These are phyloP conservation scores for Cebidichthys violaceus DNA, from an alignment of 2,113 vertebrate genomes.

Conservation along the genomic window DNA sequence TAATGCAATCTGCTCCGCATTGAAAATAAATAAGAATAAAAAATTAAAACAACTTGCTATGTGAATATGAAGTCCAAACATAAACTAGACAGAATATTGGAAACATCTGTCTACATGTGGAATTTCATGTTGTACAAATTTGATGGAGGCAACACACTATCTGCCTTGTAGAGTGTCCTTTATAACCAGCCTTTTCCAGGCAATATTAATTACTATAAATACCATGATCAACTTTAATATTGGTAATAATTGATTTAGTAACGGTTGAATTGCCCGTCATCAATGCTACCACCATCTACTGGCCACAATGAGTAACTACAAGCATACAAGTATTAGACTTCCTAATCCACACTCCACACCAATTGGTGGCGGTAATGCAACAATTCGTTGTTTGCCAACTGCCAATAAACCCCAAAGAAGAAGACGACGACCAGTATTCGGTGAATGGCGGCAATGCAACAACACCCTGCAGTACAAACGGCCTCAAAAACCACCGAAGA, in stretches of 20 bases:
- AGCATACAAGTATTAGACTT: too few species aligned
- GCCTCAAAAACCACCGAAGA: slow-evolving; percentile 36
- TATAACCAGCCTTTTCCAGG: too few species aligned
- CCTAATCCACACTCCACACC: neutral
- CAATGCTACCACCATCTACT: too few species aligned
- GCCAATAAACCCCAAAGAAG: neutral
- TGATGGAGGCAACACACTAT: too few species aligned
- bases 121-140: too few species aligned
- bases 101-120: neutral
- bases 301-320: too few species aligned
- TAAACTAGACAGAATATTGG: neutral
- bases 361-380: neutral
- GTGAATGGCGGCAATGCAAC: slow-evolving; percentile 1
- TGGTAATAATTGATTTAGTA: too few species aligned
- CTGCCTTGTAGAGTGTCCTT: too few species aligned
- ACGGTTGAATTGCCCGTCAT: too few species aligned
- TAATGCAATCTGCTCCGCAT: neutral
- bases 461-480: neutral
- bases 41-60: neutral
- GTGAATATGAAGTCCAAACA: neutral
- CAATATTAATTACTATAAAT: too few species aligned
- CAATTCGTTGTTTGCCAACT: neutral
- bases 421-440: neutral
- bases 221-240: too few species aligned
- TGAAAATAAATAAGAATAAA: neutral